Conservation (phyloP, 2,888 invertebrate species). For the Pelosia muscerda region DNA sequence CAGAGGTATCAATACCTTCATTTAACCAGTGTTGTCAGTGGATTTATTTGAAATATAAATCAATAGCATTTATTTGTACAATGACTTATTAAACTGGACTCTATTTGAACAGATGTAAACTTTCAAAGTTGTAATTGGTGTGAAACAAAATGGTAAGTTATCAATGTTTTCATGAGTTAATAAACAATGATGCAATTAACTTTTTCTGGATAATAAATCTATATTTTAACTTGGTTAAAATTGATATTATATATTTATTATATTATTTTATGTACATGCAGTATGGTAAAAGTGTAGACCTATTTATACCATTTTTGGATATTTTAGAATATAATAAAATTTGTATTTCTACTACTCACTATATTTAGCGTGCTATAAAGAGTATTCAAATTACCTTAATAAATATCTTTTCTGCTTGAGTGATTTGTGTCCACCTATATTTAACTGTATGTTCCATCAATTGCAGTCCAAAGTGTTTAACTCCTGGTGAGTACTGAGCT, state of each 20-base stretch:
- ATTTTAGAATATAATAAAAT: no score
- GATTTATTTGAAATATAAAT: not conserved
- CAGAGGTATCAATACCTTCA: not conserved
- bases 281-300: no score
- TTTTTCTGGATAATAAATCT: not conserved
- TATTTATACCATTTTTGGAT: no score
- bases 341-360: not conserved
- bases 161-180: not conserved
- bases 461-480: constrained; percentile 96
- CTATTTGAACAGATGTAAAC: not conserved
- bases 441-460: constrained; percentile 97
- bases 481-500: constrained; percentile 91
- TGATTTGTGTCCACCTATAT: constrained; percentile 96
- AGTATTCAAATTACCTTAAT: constrained; percentile 89
- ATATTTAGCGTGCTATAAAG: not conserved
- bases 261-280: no score
- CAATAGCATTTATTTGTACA: not conserved
- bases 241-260: no score
- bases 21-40: not conserved
- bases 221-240: not conserved
- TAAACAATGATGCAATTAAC: not conserved
- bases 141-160: not conserved
- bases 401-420: constrained; percentile 94
- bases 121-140: not conserved
- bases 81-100: not conserved